Base-by-base conservation (phyloP, 1,140 invertebrate genomes). In the Apis florea region DNA sequence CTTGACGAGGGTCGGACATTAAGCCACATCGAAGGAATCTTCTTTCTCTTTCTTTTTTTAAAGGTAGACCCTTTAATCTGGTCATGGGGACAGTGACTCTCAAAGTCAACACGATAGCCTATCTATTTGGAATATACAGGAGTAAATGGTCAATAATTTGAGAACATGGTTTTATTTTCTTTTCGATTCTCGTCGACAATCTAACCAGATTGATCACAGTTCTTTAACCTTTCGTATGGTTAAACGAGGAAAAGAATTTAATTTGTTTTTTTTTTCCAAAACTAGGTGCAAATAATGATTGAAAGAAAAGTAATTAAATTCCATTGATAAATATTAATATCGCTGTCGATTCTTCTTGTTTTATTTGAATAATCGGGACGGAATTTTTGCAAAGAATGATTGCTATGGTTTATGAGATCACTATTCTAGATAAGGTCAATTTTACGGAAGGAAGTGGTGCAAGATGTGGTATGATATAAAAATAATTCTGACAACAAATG, bases 1-100 rank as follows among this genome's bases (percentile, higher is more conserved):
- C 56, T 82, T 87, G 86, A 88, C 83, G 77, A 88, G 85, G 86
- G 86, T 88, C 83, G 64, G 83, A 85, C 83, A 58, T 78, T 51
- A 76, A 78, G 78, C 72, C 73, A 61, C 72, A 72, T 76, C 81
- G 54, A 61, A 66, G 31, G 69, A 54, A 85, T 67, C 67, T 61
- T 80, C 21, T 6, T 40, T 40, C 31, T 54, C 26, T 67, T 67
- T 80, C 13, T 54, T 21, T 13, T 21, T 13, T 5, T 19, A 61
- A 78, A 63, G 47, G 21, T 54, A 53, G 31, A 40, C 68, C 68
- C 10, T 70, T 61, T 31, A 49, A 56, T 71, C 51, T 40, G 17
- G 5, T 26, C 26, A 54, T 12, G 31, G 0, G 13, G 6, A 12
- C 81, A 78, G 81, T 54, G 81, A 64, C 75, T 76, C 84, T 86